Base-by-base conservation (phyloP, 2,797 vertebrate genomes). In the Melanotaenia pygmaea region DNA sequence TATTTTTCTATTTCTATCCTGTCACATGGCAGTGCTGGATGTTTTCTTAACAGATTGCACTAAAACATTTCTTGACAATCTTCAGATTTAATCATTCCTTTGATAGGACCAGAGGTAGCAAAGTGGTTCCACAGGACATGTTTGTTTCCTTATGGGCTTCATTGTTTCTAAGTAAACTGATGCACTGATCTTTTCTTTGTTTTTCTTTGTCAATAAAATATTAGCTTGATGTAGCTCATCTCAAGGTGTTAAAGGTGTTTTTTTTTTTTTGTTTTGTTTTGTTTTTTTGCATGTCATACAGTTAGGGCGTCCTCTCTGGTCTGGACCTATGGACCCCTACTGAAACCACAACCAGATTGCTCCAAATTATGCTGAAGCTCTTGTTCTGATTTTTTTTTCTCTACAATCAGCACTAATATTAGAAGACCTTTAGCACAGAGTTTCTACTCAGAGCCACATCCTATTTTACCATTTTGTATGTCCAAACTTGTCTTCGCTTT, bases 1-100 rank as follows among this genome's bases (percentile, higher is more conserved):
- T 88, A 80, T 89, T 85, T 86, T 86, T 71, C 79, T 76, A 65
- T 76, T 76, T 78, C 79, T 76, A 47, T 78, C 65, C 56, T 82
- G 81, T 88, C 70, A 70, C 70, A 70, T 69, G 58, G 53, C 63
- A 64, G 24, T 13, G n/a, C 37, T 24, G 6, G 5, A 24, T 24
- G 35, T 59, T 35, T 35, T 11, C 35, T 22, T 2, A 12, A 24
- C 6, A 14, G 12, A 6, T 60, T 14, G 16, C n/a, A 60, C 22
- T 40, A 3, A 13, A 60, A 22, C 14, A 24, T 22, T 40, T 14
- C 22, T 60, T 16, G 59, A 6, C 13, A 38, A 24, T 59, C 9
- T 24, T 14, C 14, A 26, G 35, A 24, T 24, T 13, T 26, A 38
- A 60, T 26, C 3, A 13, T 5, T 47, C 9, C 18, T 63, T 32